Evolutionary conservation across 2,888 invertebrate species (phyloP), one percentile per base, ranked within the genome.

Genomic region (Drosophila nigritarsus): DNA sequence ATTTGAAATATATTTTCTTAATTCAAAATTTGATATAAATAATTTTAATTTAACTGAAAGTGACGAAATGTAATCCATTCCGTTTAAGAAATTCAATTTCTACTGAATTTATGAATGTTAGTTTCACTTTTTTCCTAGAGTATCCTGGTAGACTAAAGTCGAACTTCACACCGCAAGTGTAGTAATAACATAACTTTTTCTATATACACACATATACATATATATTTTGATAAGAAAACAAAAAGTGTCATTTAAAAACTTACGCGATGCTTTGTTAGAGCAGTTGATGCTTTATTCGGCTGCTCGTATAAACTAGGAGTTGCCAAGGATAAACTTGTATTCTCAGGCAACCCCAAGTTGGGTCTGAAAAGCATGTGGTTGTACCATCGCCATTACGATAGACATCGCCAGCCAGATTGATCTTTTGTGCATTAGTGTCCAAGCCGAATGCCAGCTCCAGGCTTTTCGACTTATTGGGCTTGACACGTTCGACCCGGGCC

Each of bases 251-350:
- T 60, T 34, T 13, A 9, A 15, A 13, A 32, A 58, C 83, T 67
- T 71, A 80, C 71, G 20, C 80, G 73, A 51, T 80, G 68, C 50
- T 73, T 64, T 9, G 36, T 9, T 18, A 75, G 15, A 1, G 73
- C 65, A 2, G 73, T 30, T 0, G 77, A 42, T 7, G 55, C 49
- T 20, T 63, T 73, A 30, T 60, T 68, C 69, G 29, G 71, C 83
- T 1, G 68, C 68, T 9, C 45, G 50, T 9, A 53, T 68, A 29
- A 81, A 69, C 2, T 66, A 68, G 0, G 65, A 59, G 65, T 83
- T 83, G n/a, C 83, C 80, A 40, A 83, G 53, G 2, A 54, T 34
- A 6, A 69, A 56, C 7, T 34, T 58, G 27, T 80, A 62, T 42
- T 76, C 66, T 20, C 65, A 71, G 30, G 61, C 71, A 0, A 83